These are phyloP conservation scores for Tangara arthus DNA, from an alignment of 2,797 vertebrate species.

Conservation along the genomic window DNA sequence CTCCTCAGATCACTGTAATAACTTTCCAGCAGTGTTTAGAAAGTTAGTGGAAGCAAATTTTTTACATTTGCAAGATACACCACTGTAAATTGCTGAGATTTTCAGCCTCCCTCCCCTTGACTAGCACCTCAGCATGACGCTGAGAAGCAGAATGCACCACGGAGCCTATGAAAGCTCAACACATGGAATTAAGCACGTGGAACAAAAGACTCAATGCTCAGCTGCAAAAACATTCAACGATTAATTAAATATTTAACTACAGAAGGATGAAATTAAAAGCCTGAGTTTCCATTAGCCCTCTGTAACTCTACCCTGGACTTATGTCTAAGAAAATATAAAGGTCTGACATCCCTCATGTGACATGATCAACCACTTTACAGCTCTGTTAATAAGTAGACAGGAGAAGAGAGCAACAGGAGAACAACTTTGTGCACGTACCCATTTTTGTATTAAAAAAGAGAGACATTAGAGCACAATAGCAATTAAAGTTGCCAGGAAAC, in stretches of 20 bases:
- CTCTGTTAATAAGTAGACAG: neutral
- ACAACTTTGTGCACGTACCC: neutral
- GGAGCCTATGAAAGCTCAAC: neutral
- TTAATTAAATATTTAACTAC: conserved; percentile 3
- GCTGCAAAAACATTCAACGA: neutral
- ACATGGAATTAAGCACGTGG: neutral
- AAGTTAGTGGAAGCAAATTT: neutral
- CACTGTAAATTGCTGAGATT: neutral
- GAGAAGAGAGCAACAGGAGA: neutral
- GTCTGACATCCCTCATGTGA: neutral
- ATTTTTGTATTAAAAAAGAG: neutral
- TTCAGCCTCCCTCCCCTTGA: neutral
- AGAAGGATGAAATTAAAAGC: conserved; percentile 26
- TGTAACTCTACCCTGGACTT: neutral
- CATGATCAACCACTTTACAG: neutral
- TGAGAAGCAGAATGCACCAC: neutral
- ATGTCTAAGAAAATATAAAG: neutral
- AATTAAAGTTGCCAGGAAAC: neutral
- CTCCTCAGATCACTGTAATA: neutral
- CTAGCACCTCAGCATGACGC: neutral
- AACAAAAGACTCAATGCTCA: neutral
- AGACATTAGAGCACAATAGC: neutral
- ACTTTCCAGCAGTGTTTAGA: neutral
- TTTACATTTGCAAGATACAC: neutral
- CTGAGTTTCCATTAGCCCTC: neutral